phyloP scores from a whole-genome alignment of 2,888 invertebrate species.

The Luperina nickerlii region DNA sequence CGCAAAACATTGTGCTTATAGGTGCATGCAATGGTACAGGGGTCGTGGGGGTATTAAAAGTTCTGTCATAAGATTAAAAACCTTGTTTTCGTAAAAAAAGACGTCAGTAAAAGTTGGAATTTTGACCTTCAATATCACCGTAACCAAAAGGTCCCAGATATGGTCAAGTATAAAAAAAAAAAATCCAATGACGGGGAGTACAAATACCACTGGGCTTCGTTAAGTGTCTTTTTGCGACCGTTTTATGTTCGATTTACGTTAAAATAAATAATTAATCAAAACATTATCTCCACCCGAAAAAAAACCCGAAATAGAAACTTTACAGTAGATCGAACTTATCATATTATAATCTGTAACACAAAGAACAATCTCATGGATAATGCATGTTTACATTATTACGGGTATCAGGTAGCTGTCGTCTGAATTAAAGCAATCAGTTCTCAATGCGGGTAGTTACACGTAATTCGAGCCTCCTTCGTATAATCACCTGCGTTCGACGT shows the following conservation, averaged over 20 bases:
- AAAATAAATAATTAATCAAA: neutral
- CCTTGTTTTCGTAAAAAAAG: neutral
- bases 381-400: slow-evolving; percentile 57
- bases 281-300: neutral
- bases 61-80: neutral
- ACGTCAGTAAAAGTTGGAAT: no score
- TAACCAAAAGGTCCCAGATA: no score
- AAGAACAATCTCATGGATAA: slow-evolving; percentile 29
- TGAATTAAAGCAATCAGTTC: slow-evolving; percentile 73
- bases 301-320: neutral
- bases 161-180: no score
- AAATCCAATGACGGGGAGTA: no score
- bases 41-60: neutral
- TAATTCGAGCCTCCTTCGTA: slow-evolving; percentile 72
- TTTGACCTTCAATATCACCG: no score
- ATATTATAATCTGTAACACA: neutral
- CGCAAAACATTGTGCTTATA: neutral
- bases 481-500: slow-evolving; percentile 70
- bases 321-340: neutral
- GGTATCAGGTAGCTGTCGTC: slow-evolving; percentile 49
- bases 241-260: neutral
- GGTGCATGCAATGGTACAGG: neutral
- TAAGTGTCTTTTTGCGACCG: no score
- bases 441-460: slow-evolving; percentile 67
- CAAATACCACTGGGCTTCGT: no score